Evolutionary conservation across 2,797 vertebrate genomes (phyloP), one percentile per base, ranked within the genome.

Genomic region (Catharus ustulatus): DNA sequence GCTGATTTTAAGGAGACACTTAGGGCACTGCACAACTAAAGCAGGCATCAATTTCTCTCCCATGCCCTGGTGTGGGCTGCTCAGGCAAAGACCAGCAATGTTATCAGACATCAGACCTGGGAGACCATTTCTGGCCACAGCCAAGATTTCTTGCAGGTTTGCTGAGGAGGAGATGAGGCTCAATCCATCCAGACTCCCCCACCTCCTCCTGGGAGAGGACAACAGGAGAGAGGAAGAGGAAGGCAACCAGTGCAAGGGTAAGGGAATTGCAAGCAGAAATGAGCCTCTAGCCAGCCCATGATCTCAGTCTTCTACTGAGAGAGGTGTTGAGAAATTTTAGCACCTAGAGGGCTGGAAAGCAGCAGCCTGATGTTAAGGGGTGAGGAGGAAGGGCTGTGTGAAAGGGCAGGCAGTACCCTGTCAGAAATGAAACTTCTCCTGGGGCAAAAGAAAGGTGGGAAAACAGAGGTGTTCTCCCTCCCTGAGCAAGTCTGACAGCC

Each of bases 381-480:
- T 58, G 58, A 89, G 76, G 49, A 91, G 15, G 38, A 81, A 86
- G 26, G 21, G 45, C 30, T 57, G 27, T 36, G 54, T 3, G 1
- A 48, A 58, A 61, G n/a, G 40, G 80, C 49, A 72, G 78, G 29
- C 72, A 82, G 26, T 57, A 32, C 49, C 51, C 46, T 92, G 91
- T 74, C 66, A 67, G 83, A 79, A 72, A 85, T 32, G 34, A 67
- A 88, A 30, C 38, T 73, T 49, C 71, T 94, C 74, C 64, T n/a
- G 85, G 51, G 46, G 64, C 2, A 0, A 90, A 77, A 72, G 40
- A 32, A 61, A 90, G 48, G 89, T 92, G 87, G 86, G 87, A 86
- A 90, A 86, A 49, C 55, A 78, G 91, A 91, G 27, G 55, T 79
- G 67, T 71, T 90, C 51, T 82, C 75, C 61, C 68, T 90, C 83